A percentile compares a stretch with the other conserved stretches of the same genome.
These are phyloP conservation scores for Moxostoma hubbsi DNA, from an alignment of 2,797 vertebrate species.

Conservation along the genomic window DNA sequence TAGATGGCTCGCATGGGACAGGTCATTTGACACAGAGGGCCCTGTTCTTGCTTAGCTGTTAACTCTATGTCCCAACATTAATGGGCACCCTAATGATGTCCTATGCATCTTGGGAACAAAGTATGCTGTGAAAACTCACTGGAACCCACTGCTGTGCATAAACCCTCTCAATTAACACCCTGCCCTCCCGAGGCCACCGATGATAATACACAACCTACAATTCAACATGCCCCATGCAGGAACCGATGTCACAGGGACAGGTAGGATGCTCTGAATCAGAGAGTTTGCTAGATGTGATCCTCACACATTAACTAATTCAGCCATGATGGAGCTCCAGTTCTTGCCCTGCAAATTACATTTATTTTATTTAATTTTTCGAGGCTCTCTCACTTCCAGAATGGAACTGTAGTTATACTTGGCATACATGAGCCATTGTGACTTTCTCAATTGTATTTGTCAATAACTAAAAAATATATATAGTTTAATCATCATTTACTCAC, in stretches of 20 bases:
- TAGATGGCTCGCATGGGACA: conserved; percentile 56
- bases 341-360: neutral
- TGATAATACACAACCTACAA: conserved; percentile 47
- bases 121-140: conserved; percentile 54
- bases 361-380: too few relatives aligned
- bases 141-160: conserved; percentile 46
- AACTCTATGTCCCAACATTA: conserved; percentile 63
- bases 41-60: conserved; percentile 66
- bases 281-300: conserved; percentile 29
- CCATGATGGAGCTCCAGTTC: neutral
- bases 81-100: conserved; percentile 70
- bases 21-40: conserved; percentile 72
- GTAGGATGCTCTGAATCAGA: conserved; percentile 48
- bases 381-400: too few relatives aligned
- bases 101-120: conserved; percentile 59
- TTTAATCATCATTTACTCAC: too few relatives aligned
- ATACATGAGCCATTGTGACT: too few relatives aligned
- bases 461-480: too few relatives aligned
- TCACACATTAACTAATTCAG: conserved; percentile 27
- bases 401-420: too few relatives aligned
- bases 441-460: too few relatives aligned
- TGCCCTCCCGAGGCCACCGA: conserved; percentile 49
- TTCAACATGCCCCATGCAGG: conserved; percentile 38
- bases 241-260: conserved; percentile 32
- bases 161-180: conserved; percentile 66